Evolutionary conservation across 2,888 invertebrate species (phyloP).

Genomic region (Hydropsyche betteni): DNA sequence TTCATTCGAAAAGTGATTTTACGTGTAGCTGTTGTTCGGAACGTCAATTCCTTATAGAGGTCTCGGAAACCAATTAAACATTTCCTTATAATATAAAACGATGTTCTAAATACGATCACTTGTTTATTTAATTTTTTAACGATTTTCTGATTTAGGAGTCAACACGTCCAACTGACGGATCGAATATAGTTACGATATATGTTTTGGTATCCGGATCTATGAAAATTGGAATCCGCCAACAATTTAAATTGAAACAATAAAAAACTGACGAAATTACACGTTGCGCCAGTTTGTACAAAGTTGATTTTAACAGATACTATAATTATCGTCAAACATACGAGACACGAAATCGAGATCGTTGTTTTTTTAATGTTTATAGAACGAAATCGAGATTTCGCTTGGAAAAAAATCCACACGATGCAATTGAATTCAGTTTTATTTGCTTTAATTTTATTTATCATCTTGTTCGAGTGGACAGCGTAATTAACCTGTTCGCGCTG

Average conservation of each 20-base stretch:
- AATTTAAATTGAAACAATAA: neutral
- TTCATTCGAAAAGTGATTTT: too few relatives aligned
- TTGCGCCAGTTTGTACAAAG: neutral
- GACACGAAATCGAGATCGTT: neutral
- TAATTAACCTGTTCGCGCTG: slow-evolving; percentile 48
- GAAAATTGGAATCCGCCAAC: neutral
- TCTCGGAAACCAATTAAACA: too few relatives aligned
- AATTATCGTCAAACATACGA: slow-evolving; percentile 20
- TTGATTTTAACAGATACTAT: slow-evolving; percentile 27
- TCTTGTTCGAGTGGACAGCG: slow-evolving; percentile 42
- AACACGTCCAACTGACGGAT: neutral
- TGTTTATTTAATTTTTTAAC: too few relatives aligned
- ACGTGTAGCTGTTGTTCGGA: too few relatives aligned
- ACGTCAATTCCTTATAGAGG: too few relatives aligned
- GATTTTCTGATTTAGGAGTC: too few relatives aligned
- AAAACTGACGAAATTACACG: slow-evolving; percentile 17
- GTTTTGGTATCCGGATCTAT: slow-evolving; percentile 5
- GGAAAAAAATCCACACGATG: too few relatives aligned
- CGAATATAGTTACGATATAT: neutral
- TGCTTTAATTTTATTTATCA: too few relatives aligned
- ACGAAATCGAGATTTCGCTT: neutral
- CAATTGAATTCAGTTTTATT: too few relatives aligned
- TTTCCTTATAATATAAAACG: too few relatives aligned
- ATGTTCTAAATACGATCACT: too few relatives aligned
- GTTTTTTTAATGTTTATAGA: slow-evolving; percentile 11